Base-by-base conservation (phyloP, 2,113 vertebrate species). In the Spea bombifrons region DNA sequence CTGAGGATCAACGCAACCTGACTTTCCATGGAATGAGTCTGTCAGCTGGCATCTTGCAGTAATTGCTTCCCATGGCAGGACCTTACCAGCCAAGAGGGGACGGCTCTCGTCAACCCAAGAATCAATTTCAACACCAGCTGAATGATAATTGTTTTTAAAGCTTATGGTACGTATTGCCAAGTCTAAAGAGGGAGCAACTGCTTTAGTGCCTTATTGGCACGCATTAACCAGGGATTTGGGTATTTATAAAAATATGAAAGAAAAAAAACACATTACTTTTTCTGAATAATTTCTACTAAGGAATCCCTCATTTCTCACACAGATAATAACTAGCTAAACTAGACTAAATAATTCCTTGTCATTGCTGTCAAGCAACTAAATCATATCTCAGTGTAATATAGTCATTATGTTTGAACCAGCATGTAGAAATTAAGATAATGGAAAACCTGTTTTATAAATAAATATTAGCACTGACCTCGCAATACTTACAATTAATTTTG, bases 61-160 rank as follows among this genome's bases (percentile, higher is more conserved):
- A 97, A 97, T 97, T 96, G 94, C 95, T 95, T 97, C 96, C 96
- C 95, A 96, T 96, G 95, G 94, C 94, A 96, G 94, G 94, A 94
- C 93, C 94, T 92, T 88, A 89, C 91, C 90, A 94, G 93, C 92
- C 89, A 55, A 86, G 90, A 90, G 91, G 93, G 90, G 89, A 93
- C 89, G 90, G 88, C 89, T 89, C 90, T 84, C 90, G 82, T 91
- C 93, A 87, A 92, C 91, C 88, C 87, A 89, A 94, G 94, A 94
- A 96, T 95, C 93, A 93, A 94, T 96, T 94, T 94, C 90, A 92
- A 87, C 90, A 87, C 87, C 89, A 91, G 89, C 92, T 87, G 90
- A 89, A 92, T 94, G 92, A 93, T 95, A 94, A 96, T 96, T 95
- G 94, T 94, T 95, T 92, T 87, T 88, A 90, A 94, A 92, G 90